phyloP scores from a whole-genome alignment of 2,797 vertebrate genomes.

The Diceros bicornis region DNA sequence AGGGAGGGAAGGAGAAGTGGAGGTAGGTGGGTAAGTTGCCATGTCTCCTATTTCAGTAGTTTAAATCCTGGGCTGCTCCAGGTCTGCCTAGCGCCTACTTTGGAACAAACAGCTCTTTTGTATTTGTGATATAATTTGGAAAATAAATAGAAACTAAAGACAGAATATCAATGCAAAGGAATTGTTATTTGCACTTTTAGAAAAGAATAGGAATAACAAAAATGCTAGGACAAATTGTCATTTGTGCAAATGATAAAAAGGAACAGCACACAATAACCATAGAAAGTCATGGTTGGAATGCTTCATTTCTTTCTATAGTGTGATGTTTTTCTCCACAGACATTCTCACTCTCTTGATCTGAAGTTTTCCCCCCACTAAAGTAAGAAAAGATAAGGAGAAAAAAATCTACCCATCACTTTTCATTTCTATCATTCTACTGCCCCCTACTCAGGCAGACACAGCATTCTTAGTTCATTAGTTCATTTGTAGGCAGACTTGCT shows the following conservation, averaged over 20 bases:
- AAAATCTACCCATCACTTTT: background rate
- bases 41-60: background rate
- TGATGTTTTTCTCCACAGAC: background rate
- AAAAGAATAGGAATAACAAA: conserved; percentile 24
- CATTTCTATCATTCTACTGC: background rate
- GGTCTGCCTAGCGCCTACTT: background rate
- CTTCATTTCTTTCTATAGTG: background rate
- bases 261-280: background rate
- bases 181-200: background rate
- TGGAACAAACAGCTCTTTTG: background rate
- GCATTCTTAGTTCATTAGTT: background rate
- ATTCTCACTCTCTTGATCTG: background rate
- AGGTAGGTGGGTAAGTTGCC: too few relatives aligned
- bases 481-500: background rate
- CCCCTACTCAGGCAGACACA: background rate
- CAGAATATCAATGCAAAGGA: background rate
- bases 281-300: background rate
- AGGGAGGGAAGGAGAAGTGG: background rate
- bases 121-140: background rate
- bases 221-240: background rate
- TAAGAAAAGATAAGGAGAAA: background rate
- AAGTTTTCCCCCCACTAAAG: background rate
- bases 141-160: background rate
- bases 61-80: background rate
- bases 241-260: background rate